phyloP scores from a whole-genome alignment of 2,888 invertebrate species.

The Ormyrus pomaceus region DNA sequence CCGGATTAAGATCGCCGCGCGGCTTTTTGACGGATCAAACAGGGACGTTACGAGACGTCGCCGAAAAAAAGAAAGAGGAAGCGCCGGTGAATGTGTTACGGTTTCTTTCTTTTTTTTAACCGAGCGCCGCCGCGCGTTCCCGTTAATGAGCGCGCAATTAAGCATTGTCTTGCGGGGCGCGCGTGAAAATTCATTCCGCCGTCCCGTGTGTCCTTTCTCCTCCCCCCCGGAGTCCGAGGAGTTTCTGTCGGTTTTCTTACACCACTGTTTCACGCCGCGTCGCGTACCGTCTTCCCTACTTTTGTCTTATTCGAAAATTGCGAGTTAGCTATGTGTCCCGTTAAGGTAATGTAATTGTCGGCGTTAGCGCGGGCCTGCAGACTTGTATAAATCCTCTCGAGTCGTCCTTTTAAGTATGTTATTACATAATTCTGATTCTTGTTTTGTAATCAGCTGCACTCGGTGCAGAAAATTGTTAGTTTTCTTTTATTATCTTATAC shows the following conservation, averaged over 20 bases:
- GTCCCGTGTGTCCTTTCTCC: background rate
- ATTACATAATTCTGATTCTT: background rate
- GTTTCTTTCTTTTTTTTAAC: background rate
- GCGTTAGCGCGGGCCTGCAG: background rate
- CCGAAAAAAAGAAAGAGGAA: background rate
- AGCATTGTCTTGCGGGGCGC: background rate
- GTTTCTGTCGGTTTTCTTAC: background rate
- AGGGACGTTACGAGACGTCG: background rate
- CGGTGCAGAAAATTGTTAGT: too few relatives aligned
- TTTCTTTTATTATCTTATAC: too few relatives aligned
- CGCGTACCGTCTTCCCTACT: background rate
- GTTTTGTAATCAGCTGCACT: too few relatives aligned
- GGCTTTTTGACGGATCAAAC: background rate
- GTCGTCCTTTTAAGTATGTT: background rate
- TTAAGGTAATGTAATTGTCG: background rate
- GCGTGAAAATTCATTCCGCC: constrained; percentile 5
- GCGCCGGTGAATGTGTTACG: background rate
- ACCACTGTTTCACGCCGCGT: background rate
- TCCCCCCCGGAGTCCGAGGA: background rate
- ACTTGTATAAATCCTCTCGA: too few relatives aligned
- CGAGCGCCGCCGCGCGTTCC: background rate
- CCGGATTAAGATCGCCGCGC: background rate
- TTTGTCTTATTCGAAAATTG: background rate
- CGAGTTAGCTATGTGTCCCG: constrained; percentile 2
- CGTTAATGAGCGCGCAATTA: constrained; percentile 27